Evolutionary conservation across 2,113 vertebrate genomes (phyloP), one percentile per base, ranked within the genome.

Genomic region (Asarcornis scutulata): DNA sequence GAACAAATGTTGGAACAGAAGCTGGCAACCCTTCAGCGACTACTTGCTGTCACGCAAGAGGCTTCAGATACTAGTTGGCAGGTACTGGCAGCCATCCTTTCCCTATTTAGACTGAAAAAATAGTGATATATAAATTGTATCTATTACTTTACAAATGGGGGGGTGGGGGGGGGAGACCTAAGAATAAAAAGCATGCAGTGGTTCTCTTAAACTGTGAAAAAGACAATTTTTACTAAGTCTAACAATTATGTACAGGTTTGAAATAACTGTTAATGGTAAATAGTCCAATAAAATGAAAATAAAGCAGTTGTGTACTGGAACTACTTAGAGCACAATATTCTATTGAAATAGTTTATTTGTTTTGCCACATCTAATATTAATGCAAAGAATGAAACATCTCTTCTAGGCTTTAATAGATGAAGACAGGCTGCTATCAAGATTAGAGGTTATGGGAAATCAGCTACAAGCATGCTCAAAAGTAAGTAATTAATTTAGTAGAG

Each of bases 1-100:
- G 99, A 99, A 98, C 99, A 99, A 98, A 99, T 99, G 99, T 98
- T 99, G 98, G 99, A 99, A 98, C 99, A 99, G 98, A 99, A 99
- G 97, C 92, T 99, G 94, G 99, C 99, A 97, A 99, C 99, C 13
- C 98, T 99, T 97, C 99, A 99, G 97, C 98, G 99, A 89, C 98
- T 99, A 63, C 97, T 99, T 83, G 98, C 99, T 98, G 98, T 98
- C 95, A 99, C 99, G 22, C 99, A 99, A 97, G 99, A 99, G 97
- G 99, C 99, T 95, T 99, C 99, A 22, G 99, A 99, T 98, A 99
- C 99, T 97, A 99, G 99, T 98, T 99, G 99, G 99, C 99, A 99
- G 99, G 99, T 99, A 98, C 90, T 84, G 72, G 42, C 93, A 92
- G 46, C 31, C 83, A 67, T 95, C 60, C 29, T 80, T 71, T 72